These are phyloP conservation scores for Syngnathus floridae DNA, from an alignment of 2,113 vertebrate genomes.

Conservation along the genomic window DNA sequence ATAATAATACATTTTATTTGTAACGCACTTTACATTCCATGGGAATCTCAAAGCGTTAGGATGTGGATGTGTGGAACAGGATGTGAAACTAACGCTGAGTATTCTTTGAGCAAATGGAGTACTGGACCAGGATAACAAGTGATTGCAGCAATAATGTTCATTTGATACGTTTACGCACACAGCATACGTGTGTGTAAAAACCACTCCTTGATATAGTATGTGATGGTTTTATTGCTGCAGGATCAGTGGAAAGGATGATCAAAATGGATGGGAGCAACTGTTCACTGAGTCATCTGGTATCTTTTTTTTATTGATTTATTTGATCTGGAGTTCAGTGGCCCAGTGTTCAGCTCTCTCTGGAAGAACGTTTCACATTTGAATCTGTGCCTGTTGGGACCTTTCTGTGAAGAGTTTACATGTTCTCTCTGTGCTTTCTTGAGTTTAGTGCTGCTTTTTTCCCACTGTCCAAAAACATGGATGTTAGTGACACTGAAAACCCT, in stretches of 20 bases:
- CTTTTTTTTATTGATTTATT: conserved; percentile 5
- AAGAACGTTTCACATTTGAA: neutral
- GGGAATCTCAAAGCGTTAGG: too few species aligned
- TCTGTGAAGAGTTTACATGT: neutral
- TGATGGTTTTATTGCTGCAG: conserved; percentile 7
- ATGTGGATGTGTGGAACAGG: conserved; percentile 11
- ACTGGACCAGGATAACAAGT: neutral
- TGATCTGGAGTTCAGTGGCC: neutral
- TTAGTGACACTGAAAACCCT: neutral
- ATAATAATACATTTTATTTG: too few species aligned
- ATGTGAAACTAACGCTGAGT: conserved; percentile 17
- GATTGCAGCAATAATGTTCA: neutral
- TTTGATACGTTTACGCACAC: neutral
- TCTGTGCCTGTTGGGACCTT: neutral
- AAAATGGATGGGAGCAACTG: conserved; percentile 3
- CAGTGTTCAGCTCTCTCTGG: neutral
- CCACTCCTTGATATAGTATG: conserved; percentile 28
- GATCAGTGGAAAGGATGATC: conserved; percentile 4
- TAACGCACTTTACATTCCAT: too few species aligned
- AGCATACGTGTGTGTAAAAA: conserved; percentile 9
- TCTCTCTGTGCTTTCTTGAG: neutral
- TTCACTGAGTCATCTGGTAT: conserved; percentile 9
- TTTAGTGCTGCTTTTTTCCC: neutral
- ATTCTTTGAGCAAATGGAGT: neutral
- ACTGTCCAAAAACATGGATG: neutral